Base-by-base conservation (phyloP, 1,140 invertebrate genomes). In the Diuraphis noxia region DNA sequence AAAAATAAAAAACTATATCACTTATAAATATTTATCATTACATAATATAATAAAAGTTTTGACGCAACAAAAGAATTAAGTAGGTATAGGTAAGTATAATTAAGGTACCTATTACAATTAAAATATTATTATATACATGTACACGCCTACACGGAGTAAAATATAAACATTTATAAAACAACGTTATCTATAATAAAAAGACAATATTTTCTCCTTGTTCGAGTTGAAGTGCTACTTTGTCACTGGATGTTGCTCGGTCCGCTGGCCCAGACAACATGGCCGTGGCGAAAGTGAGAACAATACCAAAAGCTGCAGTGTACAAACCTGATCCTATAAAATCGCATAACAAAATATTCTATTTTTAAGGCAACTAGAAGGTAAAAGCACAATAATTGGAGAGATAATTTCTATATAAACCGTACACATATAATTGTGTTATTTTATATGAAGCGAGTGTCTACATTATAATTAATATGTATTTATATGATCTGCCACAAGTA, bases 151-250 rank as follows among this genome's bases (percentile, higher is more conserved):
- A 72, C n/a, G 17, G n/a, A 72, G 56, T 72, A n/a, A 1, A n/a
- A 72, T 6, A 72, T 72, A n/a, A n/a, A 72, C 56, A 72, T 72
- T 63, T n/a, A 72, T n/a, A 56, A 56, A 56, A 72, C n/a, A 72
- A 72, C 13, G 56, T 94, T 93, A 49, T 49, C 46, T 49, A 96
- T 21, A 94, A 93, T 52, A 96, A 93, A 93, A 96, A 96, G 92
- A 96, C 96, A 49, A 96, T 94, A 92, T 94, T 96, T 92, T 95
- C 95, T 79, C 96, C 96, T 93, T 96, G 95, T 92, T 96, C 95
- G 92, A 96, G 95, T 93, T 96, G 95, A 92, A 96, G 95, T 92
- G 96, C 95, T 8, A 96, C 96, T 93, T 96, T 96, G 93, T 96
- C 95, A 92, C 95, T 96, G 38, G 95, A 96, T 13, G 96, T 96